Evolutionary conservation across 2,113 vertebrate genomes (phyloP), one percentile per base, ranked within the genome.

Genomic region (Mastomys coucha): DNA sequence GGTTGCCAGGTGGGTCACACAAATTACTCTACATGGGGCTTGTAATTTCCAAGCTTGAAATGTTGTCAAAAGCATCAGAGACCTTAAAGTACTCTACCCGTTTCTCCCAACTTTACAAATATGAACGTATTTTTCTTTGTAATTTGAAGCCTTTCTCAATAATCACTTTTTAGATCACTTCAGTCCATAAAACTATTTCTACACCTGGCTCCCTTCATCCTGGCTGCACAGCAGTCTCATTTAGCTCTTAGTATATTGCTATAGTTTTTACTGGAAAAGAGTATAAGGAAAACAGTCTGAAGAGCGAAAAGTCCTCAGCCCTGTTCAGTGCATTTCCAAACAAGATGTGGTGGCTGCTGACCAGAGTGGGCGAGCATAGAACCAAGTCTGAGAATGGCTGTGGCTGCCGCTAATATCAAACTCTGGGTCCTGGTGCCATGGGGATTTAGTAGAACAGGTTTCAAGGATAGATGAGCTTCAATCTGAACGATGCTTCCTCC

Each of bases 11-110:
- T 56, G 39, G 58, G 13, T 88, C 63, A 63, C 53, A 81, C 65
- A 70, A 3, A 86, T 76, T 75, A 33, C 36, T 53, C 82, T 90
- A 12, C 4, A 65, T 63, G 39, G 42, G 28, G 14, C 56, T 97
- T 91, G 0, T 91, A 51, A 76, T 93, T 86, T 95, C 81, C 33
- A 72, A 67, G 58, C 70, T 96, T 49, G 17, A 91, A 90, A 65
- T 88, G 39, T 36, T 82, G 49, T 76, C 81, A 14, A 70, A 42
- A 53, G 22, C 51, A 96, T 88, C 78, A 69, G 76, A 84, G 39
- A 89, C n/a, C 39, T 10, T 16, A 22, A 5, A 45, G 8, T 84
- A 60, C 72, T 49, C 58, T 89, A 28, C 33, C 56, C 63, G 14
- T 24, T 76, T 36, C 96, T 89, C 24, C n/a, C 7, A 39, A 39